phyloP scores from a whole-genome alignment of 2,888 invertebrate genomes.

The Sialis fuliginosa region DNA sequence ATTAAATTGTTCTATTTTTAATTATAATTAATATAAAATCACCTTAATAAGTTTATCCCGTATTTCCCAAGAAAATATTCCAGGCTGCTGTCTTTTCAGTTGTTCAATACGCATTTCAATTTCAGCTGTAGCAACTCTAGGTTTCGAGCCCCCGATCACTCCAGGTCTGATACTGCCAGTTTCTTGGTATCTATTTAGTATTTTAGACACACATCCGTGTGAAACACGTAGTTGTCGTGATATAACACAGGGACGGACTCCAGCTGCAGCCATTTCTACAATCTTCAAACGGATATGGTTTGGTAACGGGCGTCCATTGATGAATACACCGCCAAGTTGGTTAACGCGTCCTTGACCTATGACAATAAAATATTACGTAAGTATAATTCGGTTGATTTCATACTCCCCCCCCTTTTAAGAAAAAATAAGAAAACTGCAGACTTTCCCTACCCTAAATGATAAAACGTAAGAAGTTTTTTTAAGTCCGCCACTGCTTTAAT shows the following conservation, averaged over 20 bases:
- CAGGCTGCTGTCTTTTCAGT: constrained; percentile 80
- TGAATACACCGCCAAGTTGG: constrained; percentile 93
- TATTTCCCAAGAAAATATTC: constrained; percentile 91
- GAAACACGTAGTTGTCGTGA: constrained; percentile 90
- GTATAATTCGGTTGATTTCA: no score
- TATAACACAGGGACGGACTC: constrained; percentile 89
- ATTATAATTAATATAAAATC: constrained; percentile 11
- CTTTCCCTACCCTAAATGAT: no score
- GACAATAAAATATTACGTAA: constrained; percentile 15
- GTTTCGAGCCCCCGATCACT: constrained; percentile 86
- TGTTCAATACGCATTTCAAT: constrained; percentile 84
- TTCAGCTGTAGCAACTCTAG: constrained; percentile 84
- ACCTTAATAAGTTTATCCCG: constrained; percentile 83
- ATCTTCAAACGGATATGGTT: constrained; percentile 90
- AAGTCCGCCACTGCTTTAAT: no score
- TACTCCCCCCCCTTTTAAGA: no score
- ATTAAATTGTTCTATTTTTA: no score
- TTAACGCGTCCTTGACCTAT: constrained; percentile 91
- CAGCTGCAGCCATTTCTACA: constrained; percentile 90
- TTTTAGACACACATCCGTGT: constrained; percentile 96
- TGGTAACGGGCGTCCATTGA: constrained; percentile 94
- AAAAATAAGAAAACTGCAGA: no score
- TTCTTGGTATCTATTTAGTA: constrained; percentile 86
- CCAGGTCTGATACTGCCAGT: constrained; percentile 91
- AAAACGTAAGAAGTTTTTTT: no score